phyloP scores from a whole-genome alignment of 2,888 invertebrate species.

The Drosophila anomalipes region DNA sequence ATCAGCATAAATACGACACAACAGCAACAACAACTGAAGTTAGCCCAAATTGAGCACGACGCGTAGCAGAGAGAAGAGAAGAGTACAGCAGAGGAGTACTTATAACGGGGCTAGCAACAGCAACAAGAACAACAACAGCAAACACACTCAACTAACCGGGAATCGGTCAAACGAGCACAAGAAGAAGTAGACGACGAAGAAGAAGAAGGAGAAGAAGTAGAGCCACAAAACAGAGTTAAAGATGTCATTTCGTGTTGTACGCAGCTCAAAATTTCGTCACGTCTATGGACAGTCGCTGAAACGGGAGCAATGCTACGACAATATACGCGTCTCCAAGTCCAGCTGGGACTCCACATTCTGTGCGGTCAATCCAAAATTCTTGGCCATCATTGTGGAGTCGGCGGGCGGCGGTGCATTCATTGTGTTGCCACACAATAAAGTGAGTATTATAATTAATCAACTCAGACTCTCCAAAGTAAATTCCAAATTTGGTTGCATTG shows the following conservation, averaged over 20 bases:
- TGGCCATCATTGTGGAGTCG: slow-evolving; percentile 98
- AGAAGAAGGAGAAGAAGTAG: slow-evolving; percentile 3
- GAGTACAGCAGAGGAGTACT: slow-evolving; percentile 18
- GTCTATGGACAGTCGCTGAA: slow-evolving; percentile 94
- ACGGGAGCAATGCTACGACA: slow-evolving; percentile 98
- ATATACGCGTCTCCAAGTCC: slow-evolving; percentile 97
- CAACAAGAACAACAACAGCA: not conserved
- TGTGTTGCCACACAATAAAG: slow-evolving; percentile 96
- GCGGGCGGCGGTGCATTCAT: slow-evolving; percentile 98
- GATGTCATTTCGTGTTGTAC: slow-evolving; percentile 98
- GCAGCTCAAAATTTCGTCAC: slow-evolving; percentile 99
- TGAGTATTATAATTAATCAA: slow-evolving; percentile 84
- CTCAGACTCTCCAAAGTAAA: slow-evolving; percentile 9
- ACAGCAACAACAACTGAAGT: slow-evolving; percentile 24
- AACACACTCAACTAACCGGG: slow-evolving; percentile 23
- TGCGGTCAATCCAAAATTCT: slow-evolving; percentile 98
- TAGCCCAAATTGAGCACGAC: slow-evolving; percentile 10
- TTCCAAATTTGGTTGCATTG: slow-evolving; percentile 42
- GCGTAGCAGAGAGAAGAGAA: not conserved
- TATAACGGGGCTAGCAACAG: slow-evolving; percentile 35
- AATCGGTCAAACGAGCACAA: slow-evolving; percentile 21
- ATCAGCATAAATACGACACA: slow-evolving; percentile 13
- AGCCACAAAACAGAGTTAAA: slow-evolving; percentile 71
- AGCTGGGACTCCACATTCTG: slow-evolving; percentile 99
- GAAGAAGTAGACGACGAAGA: not conserved